Base-by-base conservation (phyloP, 2,888 invertebrate species). In the Ichneumoninae sp. region DNA sequence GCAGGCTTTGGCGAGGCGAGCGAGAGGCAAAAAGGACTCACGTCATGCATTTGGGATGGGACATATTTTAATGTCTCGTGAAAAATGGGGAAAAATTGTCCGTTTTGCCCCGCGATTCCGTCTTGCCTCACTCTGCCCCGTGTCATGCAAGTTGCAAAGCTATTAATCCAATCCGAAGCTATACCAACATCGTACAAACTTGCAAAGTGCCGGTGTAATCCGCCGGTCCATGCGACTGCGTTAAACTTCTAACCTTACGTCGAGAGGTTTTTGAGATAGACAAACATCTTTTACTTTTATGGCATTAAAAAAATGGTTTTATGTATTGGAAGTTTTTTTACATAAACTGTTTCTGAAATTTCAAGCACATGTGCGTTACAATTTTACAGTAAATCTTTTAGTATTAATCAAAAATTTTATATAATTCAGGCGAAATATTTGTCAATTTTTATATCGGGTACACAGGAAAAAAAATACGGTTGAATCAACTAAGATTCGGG, bases 101-200 rank as follows among this genome's bases (percentile, higher is more conserved):
- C 13, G 44, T 47, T 13, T 47, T 47, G 44, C 44, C 13, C 16
- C 44, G 44, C 2, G 44, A 47, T 54, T 54, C 19, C 52, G 52
- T 19, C 5, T 54, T 54, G 16, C 44, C 44, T 16, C 44, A 5
- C 13, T 16, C 44, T 4, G 16, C 13, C 44, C 16, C 16, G 30
- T 62, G 30, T 33, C 33, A 33, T 62, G 16, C 33, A 33, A 62
- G 62, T 16, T 62, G 30, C 33, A 16, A 62, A 33, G 30, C 30
- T 62, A 62, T 33, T 30, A 62, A 33, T 16, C 62, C 33, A 62
- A 62, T 62, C 13, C 30, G 62, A 33, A 62, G 33, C 62, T 13
- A 62, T 47, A 6, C 33, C 16, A 30, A 62, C 62, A 30, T 33
- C 22, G n/a, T 16, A 4, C 62, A 33, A 33, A 33, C n/a, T 30